phyloP scores from a whole-genome alignment of 2,797 vertebrate genomes.

The Peromyscus nudipes region DNA sequence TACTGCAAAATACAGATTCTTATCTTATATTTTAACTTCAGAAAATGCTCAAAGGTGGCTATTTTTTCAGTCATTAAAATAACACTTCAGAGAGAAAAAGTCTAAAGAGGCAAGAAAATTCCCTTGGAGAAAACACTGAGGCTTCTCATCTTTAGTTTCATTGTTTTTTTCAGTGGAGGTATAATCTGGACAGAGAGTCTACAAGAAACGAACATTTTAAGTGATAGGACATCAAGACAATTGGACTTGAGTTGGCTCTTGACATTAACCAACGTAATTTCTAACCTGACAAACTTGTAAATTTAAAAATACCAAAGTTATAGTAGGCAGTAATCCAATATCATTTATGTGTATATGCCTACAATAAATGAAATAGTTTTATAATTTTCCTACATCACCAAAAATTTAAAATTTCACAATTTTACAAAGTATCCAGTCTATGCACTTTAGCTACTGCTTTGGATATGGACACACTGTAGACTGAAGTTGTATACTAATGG shows the following conservation, averaged over 20 bases:
- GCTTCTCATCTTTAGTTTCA: not conserved
- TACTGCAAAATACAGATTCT: not conserved
- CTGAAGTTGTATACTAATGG: not conserved
- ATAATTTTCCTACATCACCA: not conserved
- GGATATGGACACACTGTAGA: not conserved
- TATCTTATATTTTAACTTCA: not conserved
- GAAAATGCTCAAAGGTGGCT: not conserved
- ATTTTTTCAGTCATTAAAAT: not conserved
- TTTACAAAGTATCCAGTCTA: not conserved
- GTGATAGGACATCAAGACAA: not conserved
- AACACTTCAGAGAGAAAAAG: not conserved
- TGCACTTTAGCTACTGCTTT: not conserved
- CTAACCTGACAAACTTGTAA: not conserved
- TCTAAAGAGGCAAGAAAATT: not conserved
- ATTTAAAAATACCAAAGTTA: not conserved
- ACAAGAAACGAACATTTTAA: not conserved
- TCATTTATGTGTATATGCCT: not conserved
- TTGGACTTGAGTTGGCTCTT: not conserved
- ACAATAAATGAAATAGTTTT: not conserved
- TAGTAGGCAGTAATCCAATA: not conserved
- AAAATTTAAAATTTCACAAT: not conserved
- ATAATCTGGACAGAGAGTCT: not conserved
- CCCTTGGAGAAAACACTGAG: not conserved
- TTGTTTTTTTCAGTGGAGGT: not conserved
- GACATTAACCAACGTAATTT: not conserved